phyloP scores from a whole-genome alignment of 2,888 invertebrate genomes.

The Melangyna quadrimaculata region DNA sequence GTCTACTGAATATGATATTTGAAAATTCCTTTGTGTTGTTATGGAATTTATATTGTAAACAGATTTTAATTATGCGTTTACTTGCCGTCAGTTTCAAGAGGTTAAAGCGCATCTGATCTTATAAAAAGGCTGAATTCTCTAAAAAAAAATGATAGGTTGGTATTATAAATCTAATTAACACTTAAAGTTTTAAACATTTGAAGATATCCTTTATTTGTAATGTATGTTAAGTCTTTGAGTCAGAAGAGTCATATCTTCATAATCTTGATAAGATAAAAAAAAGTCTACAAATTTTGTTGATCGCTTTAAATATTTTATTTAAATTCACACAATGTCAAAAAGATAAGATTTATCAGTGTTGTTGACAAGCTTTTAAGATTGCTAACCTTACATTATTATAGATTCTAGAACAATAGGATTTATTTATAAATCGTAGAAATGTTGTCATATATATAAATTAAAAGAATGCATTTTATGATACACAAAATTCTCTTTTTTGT shows the following conservation, averaged over 20 bases:
- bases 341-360: not conserved
- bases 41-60: not conserved
- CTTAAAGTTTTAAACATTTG: not conserved
- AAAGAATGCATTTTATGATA: not conserved
- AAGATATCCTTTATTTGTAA: not conserved
- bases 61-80: not conserved
- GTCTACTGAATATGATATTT: too few relatives aligned
- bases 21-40: not conserved
- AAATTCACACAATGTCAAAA: not conserved
- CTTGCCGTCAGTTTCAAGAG: not conserved
- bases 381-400: not conserved
- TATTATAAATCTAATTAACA: too few relatives aligned
- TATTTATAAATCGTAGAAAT: not conserved
- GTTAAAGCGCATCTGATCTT: not conserved
- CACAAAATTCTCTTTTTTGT: too few relatives aligned
- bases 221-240: not conserved
- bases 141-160: not conserved
- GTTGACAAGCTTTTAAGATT: not conserved
- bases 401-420: not conserved
- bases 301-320: not conserved
- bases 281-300: not conserved
- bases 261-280: not conserved
- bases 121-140: not conserved
- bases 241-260: not conserved
- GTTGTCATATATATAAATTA: not conserved